These are phyloP conservation scores for Rhamphomyia laevipes DNA, from an alignment of 2,888 invertebrate genomes.

Conservation along the genomic window DNA sequence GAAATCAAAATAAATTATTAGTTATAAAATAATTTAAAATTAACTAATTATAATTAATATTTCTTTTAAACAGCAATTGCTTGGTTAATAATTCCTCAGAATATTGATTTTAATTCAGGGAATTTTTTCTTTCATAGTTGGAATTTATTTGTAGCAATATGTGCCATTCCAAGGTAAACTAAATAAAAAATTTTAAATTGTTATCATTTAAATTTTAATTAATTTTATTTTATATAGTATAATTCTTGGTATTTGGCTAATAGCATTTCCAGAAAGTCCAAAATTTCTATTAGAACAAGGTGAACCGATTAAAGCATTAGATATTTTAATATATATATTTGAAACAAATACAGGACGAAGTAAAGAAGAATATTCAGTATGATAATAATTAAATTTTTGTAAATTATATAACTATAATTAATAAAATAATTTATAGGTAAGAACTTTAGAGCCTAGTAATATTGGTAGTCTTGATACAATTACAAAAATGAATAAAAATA, in stretches of 20 bases:
- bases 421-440: constrained; percentile 42
- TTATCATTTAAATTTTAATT: no score
- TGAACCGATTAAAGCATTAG: constrained; percentile 61
- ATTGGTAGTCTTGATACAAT: constrained; percentile 51
- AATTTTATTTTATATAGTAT: constrained; percentile 22
- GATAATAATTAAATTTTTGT: not conserved
- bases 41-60: no score
- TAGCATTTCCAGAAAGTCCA: constrained; percentile 69
- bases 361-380: constrained; percentile 59
- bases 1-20: no score
- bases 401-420: not conserved
- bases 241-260: constrained; percentile 46
- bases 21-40: no score
- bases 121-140: constrained; percentile 62
- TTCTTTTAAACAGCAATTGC: constrained; percentile 48
- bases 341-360: constrained; percentile 58
- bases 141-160: constrained; percentile 69
- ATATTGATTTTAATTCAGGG: constrained; percentile 46
- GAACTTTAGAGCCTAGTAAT: constrained; percentile 51
- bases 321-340: constrained; percentile 56
- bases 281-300: constrained; percentile 72
- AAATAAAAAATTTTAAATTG: not conserved
- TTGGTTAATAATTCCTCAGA: constrained; percentile 64
- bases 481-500: constrained; percentile 49
- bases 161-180: constrained; percentile 51